Percentiles rank a stretch among this genome's conserved stretches.
Evolutionary conservation across 2,888 invertebrate genomes (phyloP).

Genomic region (Rhyacophila evoluta): DNA sequence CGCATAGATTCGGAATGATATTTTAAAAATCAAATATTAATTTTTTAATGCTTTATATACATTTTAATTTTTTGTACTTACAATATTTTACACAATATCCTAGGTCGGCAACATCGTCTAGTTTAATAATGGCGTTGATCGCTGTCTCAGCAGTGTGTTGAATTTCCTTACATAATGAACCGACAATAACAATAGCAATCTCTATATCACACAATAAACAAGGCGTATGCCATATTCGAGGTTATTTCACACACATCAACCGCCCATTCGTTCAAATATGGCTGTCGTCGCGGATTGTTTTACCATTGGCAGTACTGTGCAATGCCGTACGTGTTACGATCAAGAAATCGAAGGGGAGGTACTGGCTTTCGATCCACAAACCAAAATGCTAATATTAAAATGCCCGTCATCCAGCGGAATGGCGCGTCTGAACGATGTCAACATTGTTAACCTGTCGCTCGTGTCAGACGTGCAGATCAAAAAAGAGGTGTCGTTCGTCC

Average conservation of each 20-base stretch:
- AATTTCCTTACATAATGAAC: slow-evolving; percentile 2
- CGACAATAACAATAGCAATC: neutral
- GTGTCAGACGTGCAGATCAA: slow-evolving; percentile 93
- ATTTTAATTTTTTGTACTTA: no score
- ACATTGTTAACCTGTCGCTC: slow-evolving; percentile 88
- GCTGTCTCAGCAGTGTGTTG: neutral
- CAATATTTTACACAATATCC: neutral
- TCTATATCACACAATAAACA: neutral
- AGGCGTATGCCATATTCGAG: neutral
- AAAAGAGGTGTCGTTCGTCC: slow-evolving; percentile 79
- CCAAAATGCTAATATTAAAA: slow-evolving; percentile 90
- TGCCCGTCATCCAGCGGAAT: slow-evolving; percentile 77
- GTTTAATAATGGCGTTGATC: slow-evolving; percentile 18
- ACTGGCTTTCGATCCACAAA: slow-evolving; percentile 90
- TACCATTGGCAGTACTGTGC: slow-evolving; percentile 91
- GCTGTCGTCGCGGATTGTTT: slow-evolving; percentile 94
- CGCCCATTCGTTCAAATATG: slow-evolving; percentile 29
- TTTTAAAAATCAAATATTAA: no score
- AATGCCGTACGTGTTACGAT: slow-evolving; percentile 92
- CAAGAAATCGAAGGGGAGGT: slow-evolving; percentile 95
- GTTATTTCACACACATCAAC: neutral
- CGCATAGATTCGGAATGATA: no score
- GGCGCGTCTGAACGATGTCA: slow-evolving; percentile 85
- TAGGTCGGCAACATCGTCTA: neutral
- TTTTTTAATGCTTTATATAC: no score